Percentiles rank a stretch among this genome's conserved stretches.
These are phyloP conservation scores for Aplocera efformata DNA, from an alignment of 2,888 invertebrate genomes.

Conservation along the genomic window DNA sequence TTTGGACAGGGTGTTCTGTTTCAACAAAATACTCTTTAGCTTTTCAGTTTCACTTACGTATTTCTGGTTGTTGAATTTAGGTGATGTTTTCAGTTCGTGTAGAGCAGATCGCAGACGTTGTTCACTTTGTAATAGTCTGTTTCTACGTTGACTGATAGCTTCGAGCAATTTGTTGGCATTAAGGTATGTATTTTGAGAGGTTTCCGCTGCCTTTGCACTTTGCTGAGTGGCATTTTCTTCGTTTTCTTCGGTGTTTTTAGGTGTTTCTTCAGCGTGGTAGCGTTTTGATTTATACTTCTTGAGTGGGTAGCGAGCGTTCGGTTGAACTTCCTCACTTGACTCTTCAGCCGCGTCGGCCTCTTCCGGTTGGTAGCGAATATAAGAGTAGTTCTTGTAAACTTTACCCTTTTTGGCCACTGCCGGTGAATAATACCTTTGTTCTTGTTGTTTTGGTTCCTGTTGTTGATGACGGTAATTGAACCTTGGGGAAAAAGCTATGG, in stretches of 20 bases:
- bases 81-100: conserved; percentile 42
- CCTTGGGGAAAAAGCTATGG: conserved; percentile 24
- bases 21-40: conserved; percentile 39
- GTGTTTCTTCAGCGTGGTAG: conserved; percentile 3
- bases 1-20: conserved; percentile 45
- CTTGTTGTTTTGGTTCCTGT: conserved; percentile 8
- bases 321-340: conserved; percentile 8
- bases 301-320: conserved; percentile 4
- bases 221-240: not conserved
- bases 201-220: conserved; percentile 12
- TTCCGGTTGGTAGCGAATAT: conserved; percentile 29
- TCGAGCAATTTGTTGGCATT: conserved; percentile 31
- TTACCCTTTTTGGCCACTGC: conserved; percentile 27
- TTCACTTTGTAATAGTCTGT: conserved; percentile 30
- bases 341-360: conserved; percentile 11
- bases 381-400: conserved; percentile 17
- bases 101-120: conserved; percentile 30
- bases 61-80: conserved; percentile 48
- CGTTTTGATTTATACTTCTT: conserved; percentile 11
- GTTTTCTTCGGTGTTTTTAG: conserved; percentile 13
- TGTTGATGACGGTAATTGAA: conserved; percentile 18
- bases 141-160: conserved; percentile 29
- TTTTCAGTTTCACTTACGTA: conserved; percentile 47
- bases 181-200: conserved; percentile 15
- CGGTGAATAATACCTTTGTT: conserved; percentile 26